Percentiles rank a stretch among this genome's conserved stretches.
Conservation (phyloP, 1,140 invertebrate genomes). For the Aphis craccivora region DNA sequence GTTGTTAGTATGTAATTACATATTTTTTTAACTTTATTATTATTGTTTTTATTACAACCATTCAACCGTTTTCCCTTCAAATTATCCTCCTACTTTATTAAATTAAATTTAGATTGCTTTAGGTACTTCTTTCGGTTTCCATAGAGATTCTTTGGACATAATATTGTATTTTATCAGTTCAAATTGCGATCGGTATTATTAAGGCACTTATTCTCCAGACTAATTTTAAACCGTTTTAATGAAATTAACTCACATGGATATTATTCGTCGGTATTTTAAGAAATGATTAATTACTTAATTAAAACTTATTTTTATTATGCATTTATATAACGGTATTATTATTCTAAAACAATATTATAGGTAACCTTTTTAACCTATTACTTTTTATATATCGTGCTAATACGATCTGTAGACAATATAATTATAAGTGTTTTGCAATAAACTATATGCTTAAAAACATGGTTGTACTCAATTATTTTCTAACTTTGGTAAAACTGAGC, state of each 20-base stretch:
- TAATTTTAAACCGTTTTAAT: neutral
- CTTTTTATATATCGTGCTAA: neutral
- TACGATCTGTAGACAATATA: neutral
- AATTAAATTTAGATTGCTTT: slow-evolving; percentile 13
- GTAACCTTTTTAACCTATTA: slow-evolving; percentile 9
- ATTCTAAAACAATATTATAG: neutral
- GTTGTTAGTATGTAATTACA: neutral
- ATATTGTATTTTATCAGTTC: no score
- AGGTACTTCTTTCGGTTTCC: neutral
- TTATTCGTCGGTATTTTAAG: neutral
- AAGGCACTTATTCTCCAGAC: neutral
- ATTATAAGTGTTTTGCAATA: neutral
- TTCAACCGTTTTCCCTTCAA: neutral
- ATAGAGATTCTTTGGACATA: neutral
- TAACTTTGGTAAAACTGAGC: neutral
- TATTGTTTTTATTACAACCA: slow-evolving; percentile 27
- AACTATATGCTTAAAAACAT: neutral
- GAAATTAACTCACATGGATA: neutral
- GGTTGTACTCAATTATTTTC: neutral
- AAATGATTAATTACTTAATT: neutral
- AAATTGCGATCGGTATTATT: neutral
- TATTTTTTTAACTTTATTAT: slow-evolving; percentile 26
- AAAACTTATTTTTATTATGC: neutral
- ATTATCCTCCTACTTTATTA: slow-evolving; percentile 32
- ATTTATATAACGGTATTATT: neutral